These are phyloP conservation scores for Eumaeus atala DNA, from an alignment of 1,140 invertebrate species.

Conservation along the genomic window DNA sequence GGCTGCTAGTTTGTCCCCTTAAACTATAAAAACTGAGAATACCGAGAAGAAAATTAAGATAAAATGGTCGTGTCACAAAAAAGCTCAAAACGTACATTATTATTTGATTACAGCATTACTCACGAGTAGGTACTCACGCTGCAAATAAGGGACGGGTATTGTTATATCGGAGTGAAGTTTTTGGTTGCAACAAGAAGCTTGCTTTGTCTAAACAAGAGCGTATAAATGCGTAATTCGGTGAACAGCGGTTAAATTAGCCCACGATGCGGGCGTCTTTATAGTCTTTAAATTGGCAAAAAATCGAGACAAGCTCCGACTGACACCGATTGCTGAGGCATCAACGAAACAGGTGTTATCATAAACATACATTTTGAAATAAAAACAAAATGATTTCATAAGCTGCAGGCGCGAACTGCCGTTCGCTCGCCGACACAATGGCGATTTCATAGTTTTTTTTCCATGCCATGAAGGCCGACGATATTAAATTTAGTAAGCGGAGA, in stretches of 20 bases:
- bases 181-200: slow-evolving; percentile 7
- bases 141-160: slow-evolving; percentile 5
- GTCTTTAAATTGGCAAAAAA: slow-evolving; percentile 73
- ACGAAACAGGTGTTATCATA: slow-evolving; percentile 74
- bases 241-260: slow-evolving; percentile 69
- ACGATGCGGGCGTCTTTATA: slow-evolving; percentile 71
- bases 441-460: slow-evolving; percentile 65
- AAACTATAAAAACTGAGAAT: no score
- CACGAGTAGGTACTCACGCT: not conserved
- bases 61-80: no score
- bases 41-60: no score
- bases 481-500: slow-evolving; percentile 74
- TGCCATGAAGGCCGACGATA: slow-evolving; percentile 67
- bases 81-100: no score
- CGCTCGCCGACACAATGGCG: slow-evolving; percentile 71
- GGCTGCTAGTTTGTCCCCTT: no score
- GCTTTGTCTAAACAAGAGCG: slow-evolving; percentile 42
- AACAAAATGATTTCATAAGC: slow-evolving; percentile 73
- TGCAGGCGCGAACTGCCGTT: slow-evolving; percentile 69
- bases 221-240: slow-evolving; percentile 62
- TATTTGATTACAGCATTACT: no score
- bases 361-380: slow-evolving; percentile 73
- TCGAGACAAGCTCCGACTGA: slow-evolving; percentile 64
- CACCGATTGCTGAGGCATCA: slow-evolving; percentile 70
- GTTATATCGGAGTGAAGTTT: slow-evolving; percentile 19